Evolutionary conservation across 23 tunicate species (phyloP), one percentile per base, ranked within the genome.

Genomic region (Phallusia fumigata): DNA sequence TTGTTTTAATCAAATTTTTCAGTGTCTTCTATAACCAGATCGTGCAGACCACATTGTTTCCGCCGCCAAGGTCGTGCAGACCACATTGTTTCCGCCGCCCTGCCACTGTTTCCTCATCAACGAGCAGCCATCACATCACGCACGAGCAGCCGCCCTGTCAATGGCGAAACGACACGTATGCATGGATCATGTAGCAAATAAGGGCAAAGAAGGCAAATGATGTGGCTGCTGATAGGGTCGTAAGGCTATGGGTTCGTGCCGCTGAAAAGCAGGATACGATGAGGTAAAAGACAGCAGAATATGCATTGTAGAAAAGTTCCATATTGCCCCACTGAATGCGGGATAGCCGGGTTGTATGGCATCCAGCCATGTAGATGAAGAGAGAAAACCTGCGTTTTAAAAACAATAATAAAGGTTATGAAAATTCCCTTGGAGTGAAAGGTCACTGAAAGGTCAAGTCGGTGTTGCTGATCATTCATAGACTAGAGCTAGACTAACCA

Each of bases 181-280:
- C 75, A 65, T 91, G 90, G 52, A 35, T 51, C 49, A 87, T 33
- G 87, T 86, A 91, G 35, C 74, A 52, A 12, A 82, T 44, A 12
- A 76, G 35, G 51, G 76, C 51, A 40, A 91, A 50, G 72, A 83
- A 91, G 3, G 81, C 84, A 64, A 91, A 91, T 6, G 82, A 82
- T 35, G 90, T 44, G 22, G 86, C 85, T 10, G 88, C 96, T 21
- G 51, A 76, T 74, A 58, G 31, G 8, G n/a, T 30, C 32, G 88
- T 35, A 6, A 2, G 3, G n/a, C 35, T 35, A 53, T 11, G 6
- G 1, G 81, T 32, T 30, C 78, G 2, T 0, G 84, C 90, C 10
- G 90, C 90, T 32, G 81, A 74, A 1, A 91, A 85, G 33, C 85
- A 80, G 6, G 96, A 84, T 5, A 88, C 96, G 28, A 91, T 79